Evolutionary conservation across 2,888 invertebrate species (phyloP).

Genomic region (Erebia palarica): DNA sequence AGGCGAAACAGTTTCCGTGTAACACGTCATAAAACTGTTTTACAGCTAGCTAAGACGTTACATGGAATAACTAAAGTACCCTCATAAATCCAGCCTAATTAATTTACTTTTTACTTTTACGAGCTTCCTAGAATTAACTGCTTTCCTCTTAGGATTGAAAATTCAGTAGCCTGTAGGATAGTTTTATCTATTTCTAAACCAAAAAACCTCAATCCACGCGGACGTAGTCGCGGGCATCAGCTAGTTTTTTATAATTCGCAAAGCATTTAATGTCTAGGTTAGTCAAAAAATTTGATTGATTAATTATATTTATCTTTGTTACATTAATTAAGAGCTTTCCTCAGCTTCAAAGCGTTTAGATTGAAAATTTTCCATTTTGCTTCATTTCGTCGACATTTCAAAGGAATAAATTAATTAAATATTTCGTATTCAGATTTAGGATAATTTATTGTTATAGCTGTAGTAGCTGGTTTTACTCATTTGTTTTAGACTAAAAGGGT

Average conservation of each 20-base stretch:
- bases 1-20: slow-evolving; percentile 5
- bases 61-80: slow-evolving; percentile 11
- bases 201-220: no score
- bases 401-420: slow-evolving; percentile 1
- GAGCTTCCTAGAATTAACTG: neutral
- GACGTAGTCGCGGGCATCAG: no score
- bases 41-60: slow-evolving; percentile 6
- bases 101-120: slow-evolving; percentile 12
- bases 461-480: neutral
- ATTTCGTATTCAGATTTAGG: neutral
- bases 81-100: slow-evolving; percentile 12
- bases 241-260: no score
- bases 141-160: no score
- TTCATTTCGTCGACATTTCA: slow-evolving; percentile 1
- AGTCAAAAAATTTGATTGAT: neutral
- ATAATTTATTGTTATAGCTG: slow-evolving; percentile 18
- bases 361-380: slow-evolving; percentile 12
- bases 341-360: neutral
- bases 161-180: no score
- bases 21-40: slow-evolving; percentile 9
- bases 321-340: slow-evolving; percentile 4
- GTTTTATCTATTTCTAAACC: no score
- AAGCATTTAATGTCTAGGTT: no score
- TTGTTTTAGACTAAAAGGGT: neutral
- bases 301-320: slow-evolving; percentile 1